Evolutionary conservation across 2,888 invertebrate species (phyloP), one percentile per base, ranked within the genome.

Genomic region (Netelia inedita): DNA sequence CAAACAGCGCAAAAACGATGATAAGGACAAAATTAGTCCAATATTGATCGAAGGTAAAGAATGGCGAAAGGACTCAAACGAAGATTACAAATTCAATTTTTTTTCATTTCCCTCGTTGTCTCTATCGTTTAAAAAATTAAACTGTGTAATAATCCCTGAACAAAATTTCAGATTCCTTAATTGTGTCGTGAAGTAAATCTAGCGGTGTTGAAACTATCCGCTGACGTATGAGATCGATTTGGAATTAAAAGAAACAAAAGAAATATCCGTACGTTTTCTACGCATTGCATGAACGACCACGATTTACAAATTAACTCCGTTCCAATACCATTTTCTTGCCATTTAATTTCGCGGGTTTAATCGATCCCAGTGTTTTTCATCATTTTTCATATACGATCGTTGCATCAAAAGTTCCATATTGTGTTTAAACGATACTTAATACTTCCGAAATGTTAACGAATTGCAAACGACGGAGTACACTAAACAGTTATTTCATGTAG

Each of bases 1-100:
- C 84, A 82, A 88, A 88, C 87, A 55, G 82, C 72, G 87, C 80
- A 83, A 69, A 82, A 41, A 88, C 84, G 83, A 21, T 88, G 86
- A 86, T 83, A 71, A 79, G 88, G 35, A 85, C 23, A 59, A 35
- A 46, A 43, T 61, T 63, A 63, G 21, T 46, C 19, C 53, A 57
- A 43, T 16, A 63, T 74, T 76, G n/a, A 43, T 79, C 16, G n/a
- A 21, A 71, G 63, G 21, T 8, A 63, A 72, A 35, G 16, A 14
- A 41, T 46, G 53, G 53, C 65, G 59, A 6, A 35, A 35, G 8
- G 6, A 35, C 6, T 35, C 43, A 63, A 35, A 50, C 9, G 41
- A 65, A 23, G 41, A 43, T 57, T 16, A 21, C 0, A 28, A 35
- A 69, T 57, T 71, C 10, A 46, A 6, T 61, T 57, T 55, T 21